phyloP scores from a whole-genome alignment of 92 coral and sea anemone species.

The Actinostola sp. region DNA sequence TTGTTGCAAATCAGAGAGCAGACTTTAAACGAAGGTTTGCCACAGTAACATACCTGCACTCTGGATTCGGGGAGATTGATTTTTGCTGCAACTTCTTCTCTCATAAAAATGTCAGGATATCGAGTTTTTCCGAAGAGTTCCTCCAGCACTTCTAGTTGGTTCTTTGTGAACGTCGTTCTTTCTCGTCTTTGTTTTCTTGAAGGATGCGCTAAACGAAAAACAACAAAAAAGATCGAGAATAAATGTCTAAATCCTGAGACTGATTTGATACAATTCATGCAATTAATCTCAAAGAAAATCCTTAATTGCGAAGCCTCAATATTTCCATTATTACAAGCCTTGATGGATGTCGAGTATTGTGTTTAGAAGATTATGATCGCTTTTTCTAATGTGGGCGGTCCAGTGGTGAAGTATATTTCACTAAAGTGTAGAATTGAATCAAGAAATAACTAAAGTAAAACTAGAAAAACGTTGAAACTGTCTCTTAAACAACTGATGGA shows the following conservation, averaged over 20 bases:
- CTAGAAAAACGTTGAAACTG: too few species aligned
- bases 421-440: too few species aligned
- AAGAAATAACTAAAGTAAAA: too few species aligned
- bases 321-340: neutral
- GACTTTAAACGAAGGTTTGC: too few species aligned
- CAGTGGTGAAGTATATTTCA: too few species aligned
- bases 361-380: neutral
- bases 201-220: constrained; percentile 73
- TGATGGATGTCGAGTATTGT: neutral
- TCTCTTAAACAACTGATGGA: too few species aligned
- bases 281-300: neutral
- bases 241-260: too few species aligned
- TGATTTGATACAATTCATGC: neutral
- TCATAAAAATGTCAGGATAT: constrained; percentile 98
- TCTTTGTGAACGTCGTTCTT: constrained; percentile 96
- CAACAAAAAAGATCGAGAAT: neutral
- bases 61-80: constrained; percentile 94
- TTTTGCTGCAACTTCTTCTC: constrained; percentile 98
- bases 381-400: too few species aligned
- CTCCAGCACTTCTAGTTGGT: constrained; percentile 93
- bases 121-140: constrained; percentile 93
- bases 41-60: constrained; percentile 80
- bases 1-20: too few species aligned
- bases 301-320: too few species aligned
- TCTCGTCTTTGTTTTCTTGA: constrained; percentile 94